Conservation (phyloP, 1,140 invertebrate species). For the Caenorhabditis inopinata region DNA sequence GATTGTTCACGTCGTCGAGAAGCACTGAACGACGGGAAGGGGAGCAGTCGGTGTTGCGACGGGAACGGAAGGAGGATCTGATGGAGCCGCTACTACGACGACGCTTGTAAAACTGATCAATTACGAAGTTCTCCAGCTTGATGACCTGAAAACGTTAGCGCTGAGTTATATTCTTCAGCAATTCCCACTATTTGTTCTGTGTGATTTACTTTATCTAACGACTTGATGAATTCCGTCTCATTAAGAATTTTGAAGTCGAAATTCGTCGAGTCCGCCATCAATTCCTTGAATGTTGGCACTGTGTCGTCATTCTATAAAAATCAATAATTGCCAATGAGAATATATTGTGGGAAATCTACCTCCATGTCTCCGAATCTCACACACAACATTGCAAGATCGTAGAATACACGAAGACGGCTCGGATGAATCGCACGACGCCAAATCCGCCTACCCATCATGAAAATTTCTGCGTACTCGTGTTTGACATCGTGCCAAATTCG, state of each 20-base stretch:
- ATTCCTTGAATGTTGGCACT: constrained; percentile 15
- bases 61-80: constrained; percentile 28
- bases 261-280: constrained; percentile 28
- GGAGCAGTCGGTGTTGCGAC: constrained; percentile 19
- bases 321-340: neutral
- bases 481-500: constrained; percentile 42
- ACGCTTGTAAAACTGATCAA: constrained; percentile 43
- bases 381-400: constrained; percentile 45
- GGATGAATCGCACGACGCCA: constrained; percentile 45
- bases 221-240: constrained; percentile 42
- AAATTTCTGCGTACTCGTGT: constrained; percentile 46
- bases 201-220: constrained; percentile 35
- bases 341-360: neutral
- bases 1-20: neutral
- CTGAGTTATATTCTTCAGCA: neutral
- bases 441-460: constrained; percentile 45
- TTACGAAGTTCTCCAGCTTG: constrained; percentile 42
- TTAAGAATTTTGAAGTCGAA: constrained; percentile 46
- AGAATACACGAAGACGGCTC: constrained; percentile 37
- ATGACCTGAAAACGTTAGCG: constrained; percentile 26
- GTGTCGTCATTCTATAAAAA: constrained; percentile 34
- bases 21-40: constrained; percentile 21
- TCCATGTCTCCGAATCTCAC: constrained; percentile 32
- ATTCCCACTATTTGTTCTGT: no score
- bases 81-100: constrained; percentile 34